phyloP scores from a whole-genome alignment of 2,888 invertebrate genomes.

The Synergus laeviventris region DNA sequence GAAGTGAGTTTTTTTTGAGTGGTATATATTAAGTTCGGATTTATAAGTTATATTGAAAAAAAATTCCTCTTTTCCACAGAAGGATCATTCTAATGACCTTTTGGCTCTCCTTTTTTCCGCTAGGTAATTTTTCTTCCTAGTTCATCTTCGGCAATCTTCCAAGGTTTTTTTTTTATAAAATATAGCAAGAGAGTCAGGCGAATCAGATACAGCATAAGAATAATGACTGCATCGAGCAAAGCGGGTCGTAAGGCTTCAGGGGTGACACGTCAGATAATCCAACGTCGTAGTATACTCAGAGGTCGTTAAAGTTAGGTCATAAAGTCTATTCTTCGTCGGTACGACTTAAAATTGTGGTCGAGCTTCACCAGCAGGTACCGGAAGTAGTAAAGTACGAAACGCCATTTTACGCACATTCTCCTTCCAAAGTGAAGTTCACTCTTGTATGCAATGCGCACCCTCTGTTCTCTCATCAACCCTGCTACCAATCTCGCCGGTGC shows the following conservation, averaged over 20 bases:
- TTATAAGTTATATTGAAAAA: not conserved
- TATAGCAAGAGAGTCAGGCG: conserved; percentile 6
- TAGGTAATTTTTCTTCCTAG: not conserved
- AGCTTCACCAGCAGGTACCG: conserved; percentile 8
- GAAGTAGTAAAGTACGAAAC: not conserved
- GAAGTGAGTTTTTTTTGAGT: no score
- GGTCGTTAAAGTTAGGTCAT: conserved; percentile 29
- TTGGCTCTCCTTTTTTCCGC: not conserved
- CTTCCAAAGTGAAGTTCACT: not conserved
- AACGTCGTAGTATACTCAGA: not conserved
- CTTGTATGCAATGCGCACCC: not conserved
- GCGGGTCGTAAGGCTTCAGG: conserved; percentile 7
- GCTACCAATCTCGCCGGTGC: not conserved
- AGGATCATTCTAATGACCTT: not conserved
- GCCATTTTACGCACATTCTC: conserved; percentile 10
- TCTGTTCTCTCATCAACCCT: not conserved
- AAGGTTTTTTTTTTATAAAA: not conserved
- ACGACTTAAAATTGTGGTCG: conserved; percentile 3
- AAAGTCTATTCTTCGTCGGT: conserved; percentile 15
- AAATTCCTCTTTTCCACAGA: not conserved
- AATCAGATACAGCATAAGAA: conserved; percentile 37
- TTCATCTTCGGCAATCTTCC: not conserved
- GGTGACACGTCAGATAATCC: conserved; percentile 29
- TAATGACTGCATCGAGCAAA: conserved; percentile 27
- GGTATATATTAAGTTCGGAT: no score